Evolutionary conservation across 2,797 vertebrate species (phyloP).

Genomic region (Sardinella longiceps): DNA sequence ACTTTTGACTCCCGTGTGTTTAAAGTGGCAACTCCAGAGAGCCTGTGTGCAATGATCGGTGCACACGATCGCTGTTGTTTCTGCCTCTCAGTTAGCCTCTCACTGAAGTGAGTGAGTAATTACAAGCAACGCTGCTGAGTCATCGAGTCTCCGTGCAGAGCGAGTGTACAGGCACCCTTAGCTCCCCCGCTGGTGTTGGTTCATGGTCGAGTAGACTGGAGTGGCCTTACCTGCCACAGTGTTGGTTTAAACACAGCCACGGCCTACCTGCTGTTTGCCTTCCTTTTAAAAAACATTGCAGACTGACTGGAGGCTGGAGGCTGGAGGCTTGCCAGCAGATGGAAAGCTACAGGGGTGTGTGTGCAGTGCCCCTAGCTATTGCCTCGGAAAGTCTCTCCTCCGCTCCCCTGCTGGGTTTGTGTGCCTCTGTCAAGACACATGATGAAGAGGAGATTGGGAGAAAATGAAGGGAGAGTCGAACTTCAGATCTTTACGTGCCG

Average conservation of each 20-base stretch:
- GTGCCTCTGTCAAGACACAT: neutral
- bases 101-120: neutral
- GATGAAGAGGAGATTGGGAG: neutral
- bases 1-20: neutral
- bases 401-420: neutral
- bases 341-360: neutral
- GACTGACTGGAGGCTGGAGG: too few relatives aligned
- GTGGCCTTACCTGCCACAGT: neutral
- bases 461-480: neutral
- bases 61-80: neutral
- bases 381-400: neutral
- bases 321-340: neutral
- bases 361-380: neutral
- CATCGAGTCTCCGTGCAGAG: neutral
- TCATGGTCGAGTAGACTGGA: neutral
- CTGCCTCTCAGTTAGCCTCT: neutral
- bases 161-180: neutral
- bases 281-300: neutral
- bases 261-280: neutral
- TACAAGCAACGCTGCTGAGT: neutral
- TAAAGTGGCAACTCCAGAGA: neutral
- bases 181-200: neutral
- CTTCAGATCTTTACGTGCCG: neutral
- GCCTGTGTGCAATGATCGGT: neutral
- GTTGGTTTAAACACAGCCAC: neutral